Conservation (phyloP, 2,888 invertebrate genomes). For the Eupithecia insigniata region DNA sequence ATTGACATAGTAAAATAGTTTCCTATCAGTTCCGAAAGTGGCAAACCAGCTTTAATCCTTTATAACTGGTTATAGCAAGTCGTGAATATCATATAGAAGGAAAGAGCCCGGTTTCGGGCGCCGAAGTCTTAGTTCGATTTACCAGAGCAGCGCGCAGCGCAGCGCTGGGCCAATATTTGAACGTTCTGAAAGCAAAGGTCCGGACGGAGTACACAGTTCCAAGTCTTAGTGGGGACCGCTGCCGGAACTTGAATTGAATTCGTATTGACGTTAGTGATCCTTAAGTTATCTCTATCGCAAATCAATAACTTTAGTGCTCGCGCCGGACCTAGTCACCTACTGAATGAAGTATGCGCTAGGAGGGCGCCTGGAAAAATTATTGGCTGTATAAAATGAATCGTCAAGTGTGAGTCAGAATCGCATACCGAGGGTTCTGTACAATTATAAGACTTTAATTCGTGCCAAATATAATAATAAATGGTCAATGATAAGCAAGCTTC, state of each 20-base stretch:
- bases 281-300: not conserved
- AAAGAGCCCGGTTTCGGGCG: not conserved
- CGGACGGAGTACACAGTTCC: conserved; percentile 18
- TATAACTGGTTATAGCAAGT: not conserved
- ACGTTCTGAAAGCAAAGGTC: conserved; percentile 22
- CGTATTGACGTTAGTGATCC: conserved; percentile 5
- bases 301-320: not conserved
- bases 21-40: not conserved
- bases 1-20: not conserved
- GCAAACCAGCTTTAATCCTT: conserved; percentile 4
- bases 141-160: conserved; percentile 7
- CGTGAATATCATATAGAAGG: conserved; percentile 6
- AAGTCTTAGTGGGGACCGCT: not conserved
- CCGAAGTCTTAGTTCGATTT: conserved; percentile 26
- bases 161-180: conserved; percentile 30
- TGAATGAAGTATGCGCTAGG: not conserved
- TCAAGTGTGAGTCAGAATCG: too few relatives aligned
- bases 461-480: too few relatives aligned
- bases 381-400: too few relatives aligned
- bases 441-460: too few relatives aligned
- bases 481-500: too few relatives aligned
- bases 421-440: too few relatives aligned
- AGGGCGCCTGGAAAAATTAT: too few relatives aligned
- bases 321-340: not conserved
- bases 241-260: conserved; percentile 7